These are phyloP conservation scores for Clarias gariepinus DNA, from an alignment of 2,113 vertebrate genomes.

Conservation along the genomic window DNA sequence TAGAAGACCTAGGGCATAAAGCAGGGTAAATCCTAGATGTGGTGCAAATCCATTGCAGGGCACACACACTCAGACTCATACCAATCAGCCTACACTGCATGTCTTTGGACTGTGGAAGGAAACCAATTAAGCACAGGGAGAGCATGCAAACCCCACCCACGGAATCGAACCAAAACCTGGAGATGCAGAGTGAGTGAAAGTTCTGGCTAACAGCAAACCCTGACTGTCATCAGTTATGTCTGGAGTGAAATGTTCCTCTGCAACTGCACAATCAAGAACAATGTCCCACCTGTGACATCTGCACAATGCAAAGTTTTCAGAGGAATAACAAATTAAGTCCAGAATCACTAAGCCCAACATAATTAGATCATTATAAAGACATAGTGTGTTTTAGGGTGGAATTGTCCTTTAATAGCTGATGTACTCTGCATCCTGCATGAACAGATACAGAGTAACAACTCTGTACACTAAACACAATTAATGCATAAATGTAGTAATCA, in stretches of 20 bases:
- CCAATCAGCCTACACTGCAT: too few species aligned
- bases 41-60: too few species aligned
- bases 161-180: too few species aligned
- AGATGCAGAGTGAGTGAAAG: not conserved
- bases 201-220: not conserved
- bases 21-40: too few species aligned
- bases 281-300: not conserved
- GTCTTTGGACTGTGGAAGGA: too few species aligned
- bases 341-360: not conserved
- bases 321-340: not conserved
- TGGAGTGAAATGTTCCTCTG: not conserved
- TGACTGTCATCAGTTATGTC: not conserved
- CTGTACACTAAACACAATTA: not conserved
- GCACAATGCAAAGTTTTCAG: not conserved
- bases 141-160: too few species aligned
- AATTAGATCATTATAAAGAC: not conserved
- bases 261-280: not conserved
- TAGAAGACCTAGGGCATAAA: too few species aligned
- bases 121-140: too few species aligned
- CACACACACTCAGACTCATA: too few species aligned
- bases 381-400: not conserved
- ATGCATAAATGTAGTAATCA: not conserved
- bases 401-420: not conserved
- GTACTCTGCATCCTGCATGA: not conserved
- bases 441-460: not conserved